phyloP scores from a whole-genome alignment of 1,140 invertebrate genomes.

The Brachystomella parvula region DNA sequence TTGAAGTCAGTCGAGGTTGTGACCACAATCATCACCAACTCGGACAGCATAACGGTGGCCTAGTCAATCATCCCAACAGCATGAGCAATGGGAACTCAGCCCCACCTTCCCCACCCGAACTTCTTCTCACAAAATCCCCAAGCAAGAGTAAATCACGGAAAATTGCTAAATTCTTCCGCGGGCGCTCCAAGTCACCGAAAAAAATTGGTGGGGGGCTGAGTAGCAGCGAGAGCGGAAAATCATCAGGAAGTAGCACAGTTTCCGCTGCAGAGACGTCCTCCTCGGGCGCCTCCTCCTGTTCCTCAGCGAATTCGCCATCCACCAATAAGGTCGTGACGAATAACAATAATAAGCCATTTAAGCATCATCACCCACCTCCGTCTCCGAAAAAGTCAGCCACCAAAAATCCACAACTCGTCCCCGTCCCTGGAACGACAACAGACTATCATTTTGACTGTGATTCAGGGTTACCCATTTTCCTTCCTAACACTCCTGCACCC shows the following conservation, averaged over 20 bases:
- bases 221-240: conserved; percentile 38
- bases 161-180: conserved; percentile 37
- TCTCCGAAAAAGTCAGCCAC: conserved; percentile 21
- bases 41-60: background rate
- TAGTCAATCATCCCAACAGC: conserved; percentile 1
- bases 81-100: background rate
- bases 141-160: conserved; percentile 37
- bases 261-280: conserved; percentile 24
- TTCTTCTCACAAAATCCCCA: conserved; percentile 30
- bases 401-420: conserved; percentile 4
- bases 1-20: conserved; percentile 8
- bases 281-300: conserved; percentile 25
- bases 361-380: conserved; percentile 12
- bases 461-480: conserved; percentile 34
- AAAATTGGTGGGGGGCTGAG: conserved; percentile 12
- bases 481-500: conserved; percentile 19
- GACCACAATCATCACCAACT: conserved; percentile 28
- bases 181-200: conserved; percentile 36
- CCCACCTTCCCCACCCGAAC: conserved; percentile 15
- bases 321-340: background rate
- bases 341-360: background rate
- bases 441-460: conserved; percentile 38
- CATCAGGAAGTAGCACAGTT: conserved; percentile 23
- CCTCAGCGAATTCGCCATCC: conserved; percentile 22
- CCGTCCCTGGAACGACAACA: background rate